Base-by-base conservation (phyloP, 2,113 vertebrate species). In the Eonycteris spelaea region DNA sequence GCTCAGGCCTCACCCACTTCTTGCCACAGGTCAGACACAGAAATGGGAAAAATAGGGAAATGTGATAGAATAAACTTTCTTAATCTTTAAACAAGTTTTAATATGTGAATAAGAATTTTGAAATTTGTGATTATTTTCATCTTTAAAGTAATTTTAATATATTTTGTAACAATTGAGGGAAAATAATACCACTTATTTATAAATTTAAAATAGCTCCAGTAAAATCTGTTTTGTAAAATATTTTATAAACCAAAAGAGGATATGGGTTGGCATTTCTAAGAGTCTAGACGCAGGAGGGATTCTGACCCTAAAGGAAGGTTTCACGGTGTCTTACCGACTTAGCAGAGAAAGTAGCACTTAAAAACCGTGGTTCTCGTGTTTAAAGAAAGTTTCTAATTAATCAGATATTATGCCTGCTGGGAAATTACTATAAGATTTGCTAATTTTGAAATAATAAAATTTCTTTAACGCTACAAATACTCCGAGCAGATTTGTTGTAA, bases 1-100 rank as follows among this genome's bases (percentile, higher is more conserved):
- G 51, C 51, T 16, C 15, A 4, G 51, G 51, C 7, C 0, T 19
- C 2, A 1, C 70, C 33, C 0, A 6, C 14, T 4, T 61, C 24
- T 55, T 16, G 1, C 35, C 21, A 9, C 22, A 71, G 40, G 28
- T 9, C 53, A 26, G n/a, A 30, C 35, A 7, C 53, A 30, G 43
- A 38, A 38, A 53, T 51, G 35, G 35, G 10, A n/a, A 21, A 51
- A 57, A 33, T 0, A 14, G 24, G 9, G 28, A 48, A 21, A 11
- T 38, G 7, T 30, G 6, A 26, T 51, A 21, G 40, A 63, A 43
- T 38, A 16, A 35, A 4, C 57, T 88, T 57, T 78, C 51, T 70
- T 0, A 57, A 40, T 75, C 3, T 21, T 45, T 10, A 51, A 51
- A 51, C 51, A 16, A 16, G 51, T 51, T 16, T 51, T 94, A 84